Evolutionary conservation across 2,888 invertebrate genomes (phyloP).

Genomic region (Chrysolina haemoptera): DNA sequence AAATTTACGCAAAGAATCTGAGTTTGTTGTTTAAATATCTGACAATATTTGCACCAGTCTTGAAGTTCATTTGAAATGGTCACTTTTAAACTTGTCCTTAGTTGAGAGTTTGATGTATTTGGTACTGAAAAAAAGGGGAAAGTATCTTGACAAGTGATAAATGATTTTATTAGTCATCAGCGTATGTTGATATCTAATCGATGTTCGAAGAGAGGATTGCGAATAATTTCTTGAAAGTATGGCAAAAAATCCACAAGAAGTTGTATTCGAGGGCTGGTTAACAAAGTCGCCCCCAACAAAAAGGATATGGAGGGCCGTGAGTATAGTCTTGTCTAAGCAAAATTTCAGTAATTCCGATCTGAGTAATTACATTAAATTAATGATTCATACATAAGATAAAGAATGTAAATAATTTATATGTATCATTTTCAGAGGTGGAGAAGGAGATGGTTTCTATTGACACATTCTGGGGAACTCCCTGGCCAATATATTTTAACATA

Average conservation of each 20-base stretch:
- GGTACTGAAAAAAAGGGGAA: not conserved
- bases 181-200: conserved; percentile 39
- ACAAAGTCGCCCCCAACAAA: conserved; percentile 96
- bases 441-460: conserved; percentile 93
- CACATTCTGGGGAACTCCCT: conserved; percentile 92
- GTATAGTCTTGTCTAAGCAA: conserved; percentile 65
- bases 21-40: not conserved
- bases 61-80: not conserved
- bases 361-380: conserved; percentile 49
- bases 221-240: conserved; percentile 54
- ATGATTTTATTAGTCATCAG: conserved; percentile 36
- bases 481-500: conserved; percentile 95
- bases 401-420: conserved; percentile 51
- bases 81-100: not conserved
- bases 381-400: conserved; percentile 57
- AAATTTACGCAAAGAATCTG: not conserved
- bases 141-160: conserved; percentile 37
- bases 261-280: conserved; percentile 93
- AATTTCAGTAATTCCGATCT: conserved; percentile 40
- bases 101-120: not conserved
- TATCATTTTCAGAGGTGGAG: conserved; percentile 87
- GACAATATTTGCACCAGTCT: no score
- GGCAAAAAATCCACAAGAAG: conserved; percentile 76
- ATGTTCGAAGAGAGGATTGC: conserved; percentile 19
- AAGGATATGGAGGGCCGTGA: conserved; percentile 93